Evolutionary conservation across 2,113 vertebrate species (phyloP).

Genomic region (Tylochromis polylepis): DNA sequence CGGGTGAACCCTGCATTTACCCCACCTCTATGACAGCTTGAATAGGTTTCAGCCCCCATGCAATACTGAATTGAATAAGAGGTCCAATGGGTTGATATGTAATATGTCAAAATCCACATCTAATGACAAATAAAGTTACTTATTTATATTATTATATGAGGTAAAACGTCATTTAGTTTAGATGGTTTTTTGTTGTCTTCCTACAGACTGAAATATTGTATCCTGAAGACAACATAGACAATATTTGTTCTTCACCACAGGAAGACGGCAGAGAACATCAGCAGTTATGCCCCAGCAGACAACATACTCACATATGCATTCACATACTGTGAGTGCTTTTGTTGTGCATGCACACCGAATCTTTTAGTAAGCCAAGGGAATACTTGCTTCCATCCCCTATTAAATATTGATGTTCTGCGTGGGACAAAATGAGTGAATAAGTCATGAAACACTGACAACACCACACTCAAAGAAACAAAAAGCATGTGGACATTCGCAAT

Average conservation of each 20-base stretch:
- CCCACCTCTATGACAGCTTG: neutral
- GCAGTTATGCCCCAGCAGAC: constrained; percentile 28
- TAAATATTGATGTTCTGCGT: constrained; percentile 66
- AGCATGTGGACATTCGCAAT: constrained; percentile 35
- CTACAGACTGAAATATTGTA: neutral
- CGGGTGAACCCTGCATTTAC: neutral
- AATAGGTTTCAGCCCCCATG: neutral
- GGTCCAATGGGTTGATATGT: neutral
- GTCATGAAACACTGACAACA: constrained; percentile 70
- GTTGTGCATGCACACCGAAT: constrained; percentile 31
- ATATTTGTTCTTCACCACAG: neutral
- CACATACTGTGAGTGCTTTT: neutral
- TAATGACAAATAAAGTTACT: neutral
- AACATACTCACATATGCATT: constrained; percentile 15
- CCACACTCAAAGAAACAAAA: constrained; percentile 45
- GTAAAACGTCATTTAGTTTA: neutral
- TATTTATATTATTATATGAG: neutral
- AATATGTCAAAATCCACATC: neutral
- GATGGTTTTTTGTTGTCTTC: neutral
- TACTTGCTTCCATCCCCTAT: constrained; percentile 53
- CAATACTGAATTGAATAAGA: neutral
- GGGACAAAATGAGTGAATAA: constrained; percentile 70
- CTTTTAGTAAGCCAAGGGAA: constrained; percentile 62
- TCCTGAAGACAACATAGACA: neutral
- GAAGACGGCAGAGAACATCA: constrained; percentile 1